A percentile compares a stretch with the other conserved stretches of the same genome.
Evolutionary conservation across 2,797 vertebrate species (phyloP).

Genomic region (Kryptopterus vitreolus): DNA sequence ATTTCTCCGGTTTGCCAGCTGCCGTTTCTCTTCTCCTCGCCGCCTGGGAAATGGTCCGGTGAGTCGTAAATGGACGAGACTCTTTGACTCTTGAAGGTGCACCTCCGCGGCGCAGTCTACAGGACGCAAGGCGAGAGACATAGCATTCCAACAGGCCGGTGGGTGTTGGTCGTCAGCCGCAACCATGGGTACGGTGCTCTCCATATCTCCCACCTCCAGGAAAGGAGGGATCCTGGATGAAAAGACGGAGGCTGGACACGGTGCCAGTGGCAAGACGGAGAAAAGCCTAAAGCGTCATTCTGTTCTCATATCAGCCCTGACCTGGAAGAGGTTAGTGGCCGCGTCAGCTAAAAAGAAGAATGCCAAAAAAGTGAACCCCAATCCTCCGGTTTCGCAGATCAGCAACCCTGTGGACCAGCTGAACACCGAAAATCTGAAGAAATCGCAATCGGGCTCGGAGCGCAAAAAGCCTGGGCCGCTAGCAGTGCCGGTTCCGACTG

Average conservation of each 20-base stretch:
- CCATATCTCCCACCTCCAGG: constrained; percentile 78
- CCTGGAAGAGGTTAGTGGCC: constrained; percentile 86
- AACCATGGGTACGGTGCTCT: constrained; percentile 90
- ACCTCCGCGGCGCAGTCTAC: constrained; percentile 51
- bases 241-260: constrained; percentile 69
- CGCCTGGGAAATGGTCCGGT: constrained; percentile 46
- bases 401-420: constrained; percentile 71
- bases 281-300: constrained; percentile 81
- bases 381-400: constrained; percentile 61
- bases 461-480: constrained; percentile 69
- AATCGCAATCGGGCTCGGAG: constrained; percentile 71
- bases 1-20: constrained; percentile 40
- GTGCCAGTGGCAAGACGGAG: constrained; percentile 74
- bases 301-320: constrained; percentile 83
- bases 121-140: constrained; percentile 50
- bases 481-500: constrained; percentile 66
- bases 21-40: constrained; percentile 34
- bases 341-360: constrained; percentile 85
- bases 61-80: constrained; percentile 59
- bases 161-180: constrained; percentile 58
- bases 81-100: constrained; percentile 50
- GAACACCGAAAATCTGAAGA: constrained; percentile 66
- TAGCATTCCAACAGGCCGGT: constrained; percentile 55
- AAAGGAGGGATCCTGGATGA: constrained; percentile 71
- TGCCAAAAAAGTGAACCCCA: constrained; percentile 71